Base-by-base conservation (phyloP, 2,888 invertebrate genomes). In the Standfussiana lucernea region DNA sequence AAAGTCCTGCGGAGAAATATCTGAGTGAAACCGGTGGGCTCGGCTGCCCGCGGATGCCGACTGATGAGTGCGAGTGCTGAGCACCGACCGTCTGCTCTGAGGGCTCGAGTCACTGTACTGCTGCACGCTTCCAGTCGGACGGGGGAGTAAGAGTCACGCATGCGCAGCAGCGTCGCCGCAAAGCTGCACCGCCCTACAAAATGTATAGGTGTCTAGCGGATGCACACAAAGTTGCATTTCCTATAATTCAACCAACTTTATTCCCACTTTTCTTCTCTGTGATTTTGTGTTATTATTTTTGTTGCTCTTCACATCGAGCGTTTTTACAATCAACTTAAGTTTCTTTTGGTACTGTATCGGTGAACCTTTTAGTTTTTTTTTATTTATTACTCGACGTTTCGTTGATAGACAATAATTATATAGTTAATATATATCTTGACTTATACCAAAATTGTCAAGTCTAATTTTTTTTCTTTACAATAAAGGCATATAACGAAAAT, bases 141-240 rank as follows among this genome's bases (percentile, higher is more conserved):
- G 21, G 53, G 24, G 18, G 37, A 42, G 10, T 18, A 32, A 69
- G 4, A n/a, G 18, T 8, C 42, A 37, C 80, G 80, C 81, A 80
- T 80, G 80, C 81, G 81, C 80, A 24, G 35, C 37, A 45, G 42
- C 42, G 37, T 15, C 50, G 76, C 32, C 75, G 65, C 42, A 65
- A 50, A 47, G 15, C 68, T 79, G 67, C 68, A 80, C 75, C 80
- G 40, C 42, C 64, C 75, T 47, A 35, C 68, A 45, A n/a, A 56
- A 65, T 47, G 45, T 47, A 56, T 50, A 80, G 3, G 18, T 64
- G 15, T 56, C 32, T 42, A 75, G 28, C 28, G 1, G 37, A 24
- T 79, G 71, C 61, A 69, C 56, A 79, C 53, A 64, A 73, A 83
- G 59, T 72, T 66, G 50, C 45, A 75, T 61, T 72, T 75, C 53